phyloP scores from a whole-genome alignment of 2,888 invertebrate species.

The Melanostoma scalare region DNA sequence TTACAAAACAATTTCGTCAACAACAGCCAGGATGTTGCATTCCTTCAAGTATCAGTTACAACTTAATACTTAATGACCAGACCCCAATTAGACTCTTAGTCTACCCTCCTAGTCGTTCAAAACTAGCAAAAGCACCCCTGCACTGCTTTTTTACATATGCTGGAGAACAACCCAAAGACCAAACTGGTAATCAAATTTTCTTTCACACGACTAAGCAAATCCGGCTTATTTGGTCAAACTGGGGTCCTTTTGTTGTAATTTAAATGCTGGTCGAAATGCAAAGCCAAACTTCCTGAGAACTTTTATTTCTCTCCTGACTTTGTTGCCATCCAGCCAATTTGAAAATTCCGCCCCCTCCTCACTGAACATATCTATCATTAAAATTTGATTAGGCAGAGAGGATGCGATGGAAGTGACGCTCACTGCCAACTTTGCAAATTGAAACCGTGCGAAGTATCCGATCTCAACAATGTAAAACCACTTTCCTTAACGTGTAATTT shows the following conservation, averaged over 20 bases:
- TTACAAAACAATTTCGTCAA: conserved; percentile 42
- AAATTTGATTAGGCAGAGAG: conserved; percentile 63
- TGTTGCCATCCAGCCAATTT: conserved; percentile 43
- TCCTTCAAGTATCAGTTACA: conserved; percentile 60
- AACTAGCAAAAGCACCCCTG: background rate
- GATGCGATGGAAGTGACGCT: conserved; percentile 4
- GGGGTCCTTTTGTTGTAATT: conserved; percentile 42
- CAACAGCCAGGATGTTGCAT: conserved; percentile 34
- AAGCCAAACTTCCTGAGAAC: conserved; percentile 25
- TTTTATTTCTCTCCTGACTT: conserved; percentile 9
- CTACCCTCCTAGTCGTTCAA: background rate
- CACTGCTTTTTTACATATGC: too few relatives aligned
- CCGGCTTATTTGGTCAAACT: conserved; percentile 68
- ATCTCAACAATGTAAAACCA: conserved; percentile 50
- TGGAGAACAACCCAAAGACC: background rate
- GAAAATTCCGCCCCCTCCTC: conserved; percentile 43
- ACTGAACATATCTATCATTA: conserved; percentile 45
- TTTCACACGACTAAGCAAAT: conserved; percentile 70
- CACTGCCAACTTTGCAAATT: conserved; percentile 39
- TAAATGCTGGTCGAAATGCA: conserved; percentile 54
- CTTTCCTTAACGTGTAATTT: conserved; percentile 59
- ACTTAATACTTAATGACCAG: conserved; percentile 58
- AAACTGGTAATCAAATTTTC: conserved; percentile 46
- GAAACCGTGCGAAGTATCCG: conserved; percentile 54
- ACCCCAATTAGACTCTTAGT: conserved; percentile 54